phyloP scores from a whole-genome alignment of 2,797 vertebrate species.

The Cottoperca gobio region DNA sequence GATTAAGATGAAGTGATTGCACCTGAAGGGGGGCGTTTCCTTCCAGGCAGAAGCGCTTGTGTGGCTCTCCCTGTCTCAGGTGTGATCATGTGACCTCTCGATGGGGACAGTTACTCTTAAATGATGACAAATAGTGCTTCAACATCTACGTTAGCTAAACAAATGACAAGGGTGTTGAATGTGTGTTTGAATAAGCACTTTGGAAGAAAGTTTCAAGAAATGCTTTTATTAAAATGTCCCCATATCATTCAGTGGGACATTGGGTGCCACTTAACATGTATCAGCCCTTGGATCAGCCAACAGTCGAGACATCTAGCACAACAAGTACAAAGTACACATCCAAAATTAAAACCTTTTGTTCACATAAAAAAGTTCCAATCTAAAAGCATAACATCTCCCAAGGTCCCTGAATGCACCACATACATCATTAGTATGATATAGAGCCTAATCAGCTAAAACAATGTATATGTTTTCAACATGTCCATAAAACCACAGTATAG shows the following conservation, averaged over 20 bases:
- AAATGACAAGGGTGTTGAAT: not conserved
- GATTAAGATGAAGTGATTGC: not conserved
- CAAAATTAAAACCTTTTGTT: not conserved
- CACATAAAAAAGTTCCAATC: constrained; percentile 9
- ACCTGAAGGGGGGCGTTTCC: not conserved
- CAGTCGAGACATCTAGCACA: constrained; percentile 4
- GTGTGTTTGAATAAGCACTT: constrained; percentile 1
- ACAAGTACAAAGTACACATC: not conserved
- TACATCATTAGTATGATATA: not conserved
- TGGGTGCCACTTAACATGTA: not conserved
- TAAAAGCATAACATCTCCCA: not conserved
- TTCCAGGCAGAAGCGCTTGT: not conserved
- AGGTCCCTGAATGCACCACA: constrained; percentile 10
- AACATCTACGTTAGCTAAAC: not conserved
- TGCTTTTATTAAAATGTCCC: constrained; percentile 41
- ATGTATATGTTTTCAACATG: not conserved
- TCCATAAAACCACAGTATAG: constrained; percentile 4
- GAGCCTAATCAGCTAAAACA: not conserved
- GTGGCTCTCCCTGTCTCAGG: not conserved
- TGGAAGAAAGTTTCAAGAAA: not conserved
- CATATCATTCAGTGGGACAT: not conserved
- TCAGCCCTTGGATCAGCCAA: constrained; percentile 10
- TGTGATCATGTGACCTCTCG: not conserved
- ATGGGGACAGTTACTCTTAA: not conserved
- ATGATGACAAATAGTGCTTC: not conserved